A percentile compares a stretch with the other conserved stretches of the same genome.
phyloP scores from a whole-genome alignment of 2,888 invertebrate genomes.

The Adelognathus sp. region DNA sequence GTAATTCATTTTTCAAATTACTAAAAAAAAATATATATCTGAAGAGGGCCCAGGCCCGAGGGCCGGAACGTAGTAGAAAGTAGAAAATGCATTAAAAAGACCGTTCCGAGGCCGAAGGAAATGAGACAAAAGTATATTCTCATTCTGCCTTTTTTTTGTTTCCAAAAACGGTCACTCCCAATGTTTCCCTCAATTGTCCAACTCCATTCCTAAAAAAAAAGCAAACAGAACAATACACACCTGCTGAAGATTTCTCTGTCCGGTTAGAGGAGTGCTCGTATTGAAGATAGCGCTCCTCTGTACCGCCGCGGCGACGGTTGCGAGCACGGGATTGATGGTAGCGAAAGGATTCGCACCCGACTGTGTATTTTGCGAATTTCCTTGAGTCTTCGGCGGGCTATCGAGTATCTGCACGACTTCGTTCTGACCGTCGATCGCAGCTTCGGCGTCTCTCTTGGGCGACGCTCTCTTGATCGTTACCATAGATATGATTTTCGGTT shows the following conservation, averaged over 20 bases:
- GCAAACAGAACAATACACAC: slow-evolving; percentile 65
- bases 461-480: slow-evolving; percentile 78
- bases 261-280: slow-evolving; percentile 65
- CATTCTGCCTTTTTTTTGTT: background rate
- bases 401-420: slow-evolving; percentile 55
- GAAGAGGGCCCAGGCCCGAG: too few relatives aligned
- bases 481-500: slow-evolving; percentile 79
- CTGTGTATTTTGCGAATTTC: slow-evolving; percentile 67
- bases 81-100: too few relatives aligned
- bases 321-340: slow-evolving; percentile 78
- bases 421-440: slow-evolving; percentile 62
- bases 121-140: too few relatives aligned
- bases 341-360: slow-evolving; percentile 72
- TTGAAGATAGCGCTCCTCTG: slow-evolving; percentile 76
- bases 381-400: slow-evolving; percentile 67
- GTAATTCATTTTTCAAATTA: too few relatives aligned
- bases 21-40: too few relatives aligned
- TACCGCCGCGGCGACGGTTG: slow-evolving; percentile 79
- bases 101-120: too few relatives aligned
- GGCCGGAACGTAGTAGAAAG: too few relatives aligned
- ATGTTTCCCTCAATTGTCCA: background rate
- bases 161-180: too few relatives aligned
- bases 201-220: background rate
- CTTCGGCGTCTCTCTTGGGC: slow-evolving; percentile 70
- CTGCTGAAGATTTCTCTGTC: slow-evolving; percentile 75